Evolutionary conservation across 2,113 vertebrate species (phyloP), one percentile per base, ranked within the genome.

Genomic region (mouse (Mus musculus)): DNA sequence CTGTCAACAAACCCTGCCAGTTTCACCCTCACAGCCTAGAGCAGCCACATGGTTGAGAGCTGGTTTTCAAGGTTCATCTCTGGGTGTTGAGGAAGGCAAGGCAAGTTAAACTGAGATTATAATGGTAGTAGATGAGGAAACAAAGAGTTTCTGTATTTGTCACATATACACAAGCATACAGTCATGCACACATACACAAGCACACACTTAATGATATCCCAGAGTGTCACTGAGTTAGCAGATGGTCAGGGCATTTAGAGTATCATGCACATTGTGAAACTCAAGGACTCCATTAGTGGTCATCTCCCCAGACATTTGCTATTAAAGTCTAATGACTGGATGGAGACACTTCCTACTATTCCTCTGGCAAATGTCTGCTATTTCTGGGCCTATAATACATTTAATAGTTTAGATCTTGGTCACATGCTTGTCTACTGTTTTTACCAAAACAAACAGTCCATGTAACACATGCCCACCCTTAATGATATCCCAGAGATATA

Each of bases 21-120:
- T 14, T 52, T 56, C 33, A 65, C 81, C 24, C 3, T 77, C 88
- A 17, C 11, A 42, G 33, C 61, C 33, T 22, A 67, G 63, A 42
- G 52, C 1, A 12, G 17, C 4, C 24, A 1, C 7, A 19, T 14
- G n/a, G 20, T 3, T 33, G 10, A 39, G 5, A 42, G 12, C 16
- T 28, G 52, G 17, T 28, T 65, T n/a, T 13, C 33, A 52, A 80
- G n/a, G 42, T 75, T 92, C 80, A 11, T 10, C 13, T 67, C 59
- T 88, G 61, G 20, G 20, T 61, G 33, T 59, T 71, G 54, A 56
- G 9, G 59, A 63, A 11, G 12, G 52, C 3, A 77, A 20, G 4
- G 3, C 24, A 69, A n/a, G 0, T 93, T 49, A 76, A 72, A 39
- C 19, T 33, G 33, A 24, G 26, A 88, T 7, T 54, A 2, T 42